These are phyloP conservation scores for Theonella swinhoei DNA, from an alignment of 37 sponge, comb jelly and placozoan genomes.

Conservation along the genomic window DNA sequence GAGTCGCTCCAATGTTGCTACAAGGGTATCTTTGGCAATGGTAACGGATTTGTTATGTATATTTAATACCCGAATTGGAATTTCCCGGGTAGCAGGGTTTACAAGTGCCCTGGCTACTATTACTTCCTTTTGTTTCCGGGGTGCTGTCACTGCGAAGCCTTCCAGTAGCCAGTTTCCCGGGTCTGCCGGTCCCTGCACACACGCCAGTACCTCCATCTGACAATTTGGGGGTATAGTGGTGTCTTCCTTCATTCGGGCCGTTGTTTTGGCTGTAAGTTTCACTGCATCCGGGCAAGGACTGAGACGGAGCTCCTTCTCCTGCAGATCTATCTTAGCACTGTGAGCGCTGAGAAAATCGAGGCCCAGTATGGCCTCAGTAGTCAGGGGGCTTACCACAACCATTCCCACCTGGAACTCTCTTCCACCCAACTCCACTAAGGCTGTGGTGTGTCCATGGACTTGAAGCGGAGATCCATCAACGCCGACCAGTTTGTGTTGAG, in stretches of 20 bases:
- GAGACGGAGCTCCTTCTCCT: background rate
- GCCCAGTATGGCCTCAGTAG: no score
- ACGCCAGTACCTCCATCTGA: constrained; percentile 20
- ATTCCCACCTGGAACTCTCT: background rate
- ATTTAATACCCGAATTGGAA: constrained; percentile 21
- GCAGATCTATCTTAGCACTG: constrained; percentile 1
- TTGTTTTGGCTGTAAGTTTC: no score
- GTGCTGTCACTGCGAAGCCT: background rate
- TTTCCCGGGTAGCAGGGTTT: background rate
- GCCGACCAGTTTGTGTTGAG: no score
- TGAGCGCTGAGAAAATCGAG: background rate
- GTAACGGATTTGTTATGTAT: background rate
- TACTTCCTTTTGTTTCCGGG: background rate
- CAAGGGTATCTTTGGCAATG: background rate
- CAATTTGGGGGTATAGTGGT: background rate
- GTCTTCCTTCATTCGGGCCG: background rate
- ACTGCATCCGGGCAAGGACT: no score
- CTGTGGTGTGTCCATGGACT: no score
- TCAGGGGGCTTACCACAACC: no score
- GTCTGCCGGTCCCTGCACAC: no score
- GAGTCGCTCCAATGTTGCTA: constrained; percentile 22
- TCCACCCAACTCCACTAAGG: no score
- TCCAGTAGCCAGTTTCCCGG: background rate
- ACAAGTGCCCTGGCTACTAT: constrained; percentile 23
- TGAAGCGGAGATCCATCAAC: no score